Conservation (phyloP, 2,113 vertebrate genomes). For the Plectropomus leopardus region DNA sequence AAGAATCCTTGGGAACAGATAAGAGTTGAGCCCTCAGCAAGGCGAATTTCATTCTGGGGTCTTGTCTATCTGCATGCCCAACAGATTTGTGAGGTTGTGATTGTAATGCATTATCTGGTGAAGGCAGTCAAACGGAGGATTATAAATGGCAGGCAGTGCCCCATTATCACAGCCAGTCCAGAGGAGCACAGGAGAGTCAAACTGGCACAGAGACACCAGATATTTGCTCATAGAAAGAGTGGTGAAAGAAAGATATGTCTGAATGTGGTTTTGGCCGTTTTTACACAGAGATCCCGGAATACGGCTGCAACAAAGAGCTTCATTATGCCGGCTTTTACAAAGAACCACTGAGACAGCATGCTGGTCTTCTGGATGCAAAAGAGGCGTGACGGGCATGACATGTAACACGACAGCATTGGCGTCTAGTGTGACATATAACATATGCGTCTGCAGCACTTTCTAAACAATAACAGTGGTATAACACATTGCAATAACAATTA, state of each 20-base stretch:
- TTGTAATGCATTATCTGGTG: conserved; percentile 63
- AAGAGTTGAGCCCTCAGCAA: conserved; percentile 53
- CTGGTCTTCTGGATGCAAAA: no score
- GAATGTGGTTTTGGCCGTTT: neutral
- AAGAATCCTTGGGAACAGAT: conserved; percentile 54
- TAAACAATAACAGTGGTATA: no score
- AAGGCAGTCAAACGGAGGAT: conserved; percentile 61
- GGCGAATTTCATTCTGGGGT: conserved; percentile 21
- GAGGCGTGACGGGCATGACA: no score
- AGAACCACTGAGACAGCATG: no score
- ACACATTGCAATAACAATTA: no score
- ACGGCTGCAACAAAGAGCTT: no score
- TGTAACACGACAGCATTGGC: no score
- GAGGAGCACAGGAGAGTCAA: conserved; percentile 50
- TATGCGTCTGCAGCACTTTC: no score
- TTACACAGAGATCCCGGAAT: no score
- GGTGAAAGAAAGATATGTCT: conserved; percentile 5
- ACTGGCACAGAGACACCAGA: conserved; percentile 23
- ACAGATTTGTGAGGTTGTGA: conserved; percentile 62
- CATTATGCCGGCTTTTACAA: no score
- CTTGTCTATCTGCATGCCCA: conserved; percentile 33
- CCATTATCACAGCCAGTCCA: conserved; percentile 59
- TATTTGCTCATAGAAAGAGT: conserved; percentile 1
- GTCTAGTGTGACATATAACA: no score
- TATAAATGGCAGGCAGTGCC: conserved; percentile 43